These are phyloP conservation scores for Acropternis orthonyx DNA, from an alignment of 2,797 vertebrate genomes.

Conservation along the genomic window DNA sequence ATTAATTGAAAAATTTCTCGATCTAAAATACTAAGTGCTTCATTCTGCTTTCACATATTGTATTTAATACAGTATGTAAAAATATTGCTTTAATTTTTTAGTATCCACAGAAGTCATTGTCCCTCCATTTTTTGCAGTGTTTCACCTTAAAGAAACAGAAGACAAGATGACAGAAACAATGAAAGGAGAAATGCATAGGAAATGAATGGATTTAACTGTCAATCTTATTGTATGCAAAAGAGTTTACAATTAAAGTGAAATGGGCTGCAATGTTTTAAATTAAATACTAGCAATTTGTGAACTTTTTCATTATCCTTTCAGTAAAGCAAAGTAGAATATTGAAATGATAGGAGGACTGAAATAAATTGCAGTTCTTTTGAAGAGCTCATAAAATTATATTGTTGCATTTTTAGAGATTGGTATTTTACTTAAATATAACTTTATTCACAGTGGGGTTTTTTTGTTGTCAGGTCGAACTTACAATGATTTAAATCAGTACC, in stretches of 20 bases:
- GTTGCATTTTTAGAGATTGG: neutral
- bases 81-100: neutral
- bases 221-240: neutral
- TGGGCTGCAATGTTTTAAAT: neutral
- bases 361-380: neutral
- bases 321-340: neutral
- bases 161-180: neutral
- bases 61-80: neutral
- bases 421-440: slow-evolving; percentile 3
- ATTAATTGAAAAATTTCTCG: neutral
- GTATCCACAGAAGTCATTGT: neutral
- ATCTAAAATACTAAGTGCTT: neutral
- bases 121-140: neutral
- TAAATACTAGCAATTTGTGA: neutral
- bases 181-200: neutral
- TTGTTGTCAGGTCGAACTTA: slow-evolving; percentile 86
- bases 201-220: neutral
- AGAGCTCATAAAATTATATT: neutral
- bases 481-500: slow-evolving; percentile 97
- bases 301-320: neutral
- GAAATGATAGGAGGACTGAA: neutral
- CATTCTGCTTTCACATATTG: neutral
- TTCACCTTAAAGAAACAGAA: neutral
- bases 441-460: neutral
- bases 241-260: neutral